Evolutionary conservation across 2,113 vertebrate species (phyloP), one percentile per base, ranked within the genome.

Genomic region (Barnardius zonarius): DNA sequence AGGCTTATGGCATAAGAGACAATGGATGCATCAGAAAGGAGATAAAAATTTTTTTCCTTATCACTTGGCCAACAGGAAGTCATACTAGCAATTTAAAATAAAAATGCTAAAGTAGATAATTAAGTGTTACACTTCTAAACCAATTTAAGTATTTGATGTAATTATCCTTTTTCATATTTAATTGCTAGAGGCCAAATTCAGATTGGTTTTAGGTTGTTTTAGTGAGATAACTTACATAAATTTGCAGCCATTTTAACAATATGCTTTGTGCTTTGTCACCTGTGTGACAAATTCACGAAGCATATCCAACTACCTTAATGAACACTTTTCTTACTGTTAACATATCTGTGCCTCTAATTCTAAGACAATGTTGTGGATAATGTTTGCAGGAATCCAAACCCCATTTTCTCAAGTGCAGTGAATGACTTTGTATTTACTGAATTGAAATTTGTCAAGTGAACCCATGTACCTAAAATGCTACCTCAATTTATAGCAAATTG

Each of bases 141-240:
- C 5, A 82, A 57, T 63, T 39, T 63, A 35, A 68, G 11, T 23
- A 2, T 37, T 75, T 68, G 30, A 30, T 61, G 24, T n/a, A 25
- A 55, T 80, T 76, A 68, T 83, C 33, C 15, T 30, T 77, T 13
- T 20, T 48, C 82, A 61, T 86, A 63, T 62, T 66, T 49, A 25
- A 77, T 69, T 75, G 13, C 30, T 83, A 59, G 16, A 76, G 9
- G 24, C 8, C 39, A 66, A 64, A 68, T 25, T 46, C 13, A 44
- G 22, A 46, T 44, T 46, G n/a, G 43, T 77, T 86, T 74, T 81
- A 48, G 30, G 39, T 59, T 59, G 57, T 59, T 59, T n/a, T n/a
- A 23, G 33, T 10, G 55, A 59, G 55, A 6, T n/a, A 52, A 48
- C 4, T 30, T 35, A 16, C 0, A 0, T 77, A 62, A 64, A 44